These are phyloP conservation scores for Grallaria varia DNA, from an alignment of 2,113 vertebrate species.

Conservation along the genomic window DNA sequence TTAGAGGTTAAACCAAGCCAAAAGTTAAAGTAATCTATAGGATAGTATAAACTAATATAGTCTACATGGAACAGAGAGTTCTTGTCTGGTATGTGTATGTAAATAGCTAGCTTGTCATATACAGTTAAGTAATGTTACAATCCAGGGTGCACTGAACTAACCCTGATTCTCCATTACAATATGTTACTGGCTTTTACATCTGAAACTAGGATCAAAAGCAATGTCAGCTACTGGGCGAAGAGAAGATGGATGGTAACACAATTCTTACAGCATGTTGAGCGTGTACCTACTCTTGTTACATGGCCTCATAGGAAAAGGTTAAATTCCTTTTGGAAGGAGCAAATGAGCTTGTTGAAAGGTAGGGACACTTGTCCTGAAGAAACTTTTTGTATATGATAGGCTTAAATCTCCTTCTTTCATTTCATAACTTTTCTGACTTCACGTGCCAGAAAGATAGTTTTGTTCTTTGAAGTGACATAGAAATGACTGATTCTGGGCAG, in stretches of 20 bases:
- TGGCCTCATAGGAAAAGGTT: slow-evolving; percentile 69
- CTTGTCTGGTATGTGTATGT: slow-evolving; percentile 45
- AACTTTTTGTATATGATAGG: slow-evolving; percentile 51
- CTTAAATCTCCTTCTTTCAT: slow-evolving; percentile 59
- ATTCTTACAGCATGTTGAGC: slow-evolving; percentile 71
- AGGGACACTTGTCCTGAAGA: slow-evolving; percentile 63
- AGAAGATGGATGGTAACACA: slow-evolving; percentile 71
- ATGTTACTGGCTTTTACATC: slow-evolving; percentile 70
- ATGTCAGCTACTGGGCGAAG: slow-evolving; percentile 68
- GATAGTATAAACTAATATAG: not conserved
- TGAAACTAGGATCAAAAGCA: slow-evolving; percentile 69
- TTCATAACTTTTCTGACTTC: slow-evolving; percentile 54
- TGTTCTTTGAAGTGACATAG: slow-evolving; percentile 25
- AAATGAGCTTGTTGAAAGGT: slow-evolving; percentile 68
- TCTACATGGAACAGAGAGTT: not conserved
- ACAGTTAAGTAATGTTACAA: slow-evolving; percentile 58
- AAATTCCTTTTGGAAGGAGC: slow-evolving; percentile 69
- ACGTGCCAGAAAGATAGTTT: slow-evolving; percentile 34
- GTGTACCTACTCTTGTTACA: slow-evolving; percentile 69
- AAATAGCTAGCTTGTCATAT: slow-evolving; percentile 54
- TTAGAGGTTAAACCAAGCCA: not conserved
- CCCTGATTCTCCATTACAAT: slow-evolving; percentile 68
- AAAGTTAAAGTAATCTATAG: slow-evolving; percentile 11
- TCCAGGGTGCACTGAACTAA: slow-evolving; percentile 66
- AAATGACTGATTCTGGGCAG: slow-evolving; percentile 23